A percentile compares a stretch with the other conserved stretches of the same genome.
These are phyloP conservation scores for Drosophila sechellia DNA, from an alignment of 1,140 invertebrate genomes.

Conservation along the genomic window DNA sequence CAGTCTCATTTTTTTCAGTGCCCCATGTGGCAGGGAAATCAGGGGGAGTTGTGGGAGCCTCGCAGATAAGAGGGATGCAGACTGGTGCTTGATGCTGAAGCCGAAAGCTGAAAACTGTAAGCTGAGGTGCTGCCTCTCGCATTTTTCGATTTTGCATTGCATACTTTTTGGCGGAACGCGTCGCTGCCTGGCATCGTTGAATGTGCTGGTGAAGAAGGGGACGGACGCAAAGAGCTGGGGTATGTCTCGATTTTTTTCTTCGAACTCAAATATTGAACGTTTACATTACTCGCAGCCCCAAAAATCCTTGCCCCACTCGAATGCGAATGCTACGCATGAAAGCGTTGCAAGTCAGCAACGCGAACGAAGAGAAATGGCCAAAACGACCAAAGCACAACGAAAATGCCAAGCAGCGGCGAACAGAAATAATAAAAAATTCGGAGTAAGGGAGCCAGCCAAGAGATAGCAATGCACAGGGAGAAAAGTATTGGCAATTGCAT, in stretches of 20 bases:
- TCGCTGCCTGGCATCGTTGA: slow-evolving; percentile 25
- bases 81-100: slow-evolving; percentile 2
- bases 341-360: slow-evolving; percentile 78
- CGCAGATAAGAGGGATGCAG: slow-evolving; percentile 25
- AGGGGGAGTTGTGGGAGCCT: background rate
- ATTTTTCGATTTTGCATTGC: slow-evolving; percentile 75
- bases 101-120: slow-evolving; percentile 21
- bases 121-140: slow-evolving; percentile 36
- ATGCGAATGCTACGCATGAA: slow-evolving; percentile 69
- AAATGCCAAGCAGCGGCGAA: slow-evolving; percentile 41
- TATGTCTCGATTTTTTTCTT: slow-evolving; percentile 68
- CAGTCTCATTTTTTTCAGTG: slow-evolving; percentile 7
- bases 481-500: background rate
- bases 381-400: slow-evolving; percentile 56
- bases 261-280: slow-evolving; percentile 80
- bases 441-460: slow-evolving; percentile 33
- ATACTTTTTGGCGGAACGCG: slow-evolving; percentile 79
- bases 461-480: slow-evolving; percentile 50
- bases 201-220: background rate
- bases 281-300: slow-evolving; percentile 45
- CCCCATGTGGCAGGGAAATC: background rate
- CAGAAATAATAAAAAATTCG: slow-evolving; percentile 35
- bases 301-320: background rate
- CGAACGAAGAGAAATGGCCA: slow-evolving; percentile 77
- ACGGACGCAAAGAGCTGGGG: background rate